Percentiles rank a stretch among this genome's conserved stretches.
These are phyloP conservation scores for Oncopeltus fasciatus DNA, from an alignment of 1,140 invertebrate genomes.

Conservation along the genomic window DNA sequence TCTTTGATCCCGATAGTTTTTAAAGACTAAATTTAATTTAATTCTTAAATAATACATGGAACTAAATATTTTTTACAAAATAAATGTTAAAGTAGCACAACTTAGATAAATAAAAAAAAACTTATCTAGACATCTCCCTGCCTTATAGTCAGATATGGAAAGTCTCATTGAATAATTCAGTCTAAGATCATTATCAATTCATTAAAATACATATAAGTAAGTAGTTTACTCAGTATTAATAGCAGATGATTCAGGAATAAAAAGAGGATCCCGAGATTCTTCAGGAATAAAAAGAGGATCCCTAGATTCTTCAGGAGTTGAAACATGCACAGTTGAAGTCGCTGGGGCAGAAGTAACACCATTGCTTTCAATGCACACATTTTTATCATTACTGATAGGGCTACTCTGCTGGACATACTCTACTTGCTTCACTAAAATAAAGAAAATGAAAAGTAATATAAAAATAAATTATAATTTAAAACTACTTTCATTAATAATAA, in stretches of 20 bases:
- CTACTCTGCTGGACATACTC: not conserved
- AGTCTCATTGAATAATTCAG: no score
- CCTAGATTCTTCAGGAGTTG: slow-evolving; percentile 16
- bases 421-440: not conserved
- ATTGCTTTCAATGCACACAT: not conserved
- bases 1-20: no score
- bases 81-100: no score
- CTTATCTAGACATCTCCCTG: no score
- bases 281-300: no score
- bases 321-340: slow-evolving; percentile 3
- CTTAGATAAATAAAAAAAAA: no score
- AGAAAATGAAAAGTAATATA: not conserved
- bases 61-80: no score
- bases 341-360: slow-evolving; percentile 10
- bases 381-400: not conserved
- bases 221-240: slow-evolving; percentile 1
- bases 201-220: not conserved
- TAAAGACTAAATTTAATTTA: no score
- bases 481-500: not conserved
- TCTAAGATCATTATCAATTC: no score
- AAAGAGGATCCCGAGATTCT: not conserved
- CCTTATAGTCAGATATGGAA: no score
- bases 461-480: no score
- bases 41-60: no score
- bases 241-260: not conserved